phyloP scores from a whole-genome alignment of 2,888 invertebrate species.

The Tenthredo notha region DNA sequence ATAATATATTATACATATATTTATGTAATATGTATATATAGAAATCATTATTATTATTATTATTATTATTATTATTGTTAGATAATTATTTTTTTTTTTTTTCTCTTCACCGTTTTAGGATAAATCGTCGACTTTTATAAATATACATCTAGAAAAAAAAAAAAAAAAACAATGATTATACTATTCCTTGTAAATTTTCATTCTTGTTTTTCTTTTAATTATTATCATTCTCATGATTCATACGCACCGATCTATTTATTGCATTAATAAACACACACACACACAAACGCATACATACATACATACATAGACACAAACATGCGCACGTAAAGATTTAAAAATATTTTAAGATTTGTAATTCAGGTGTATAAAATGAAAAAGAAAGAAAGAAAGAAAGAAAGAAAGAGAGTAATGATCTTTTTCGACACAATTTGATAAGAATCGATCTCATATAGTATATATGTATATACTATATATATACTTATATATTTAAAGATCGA shows the following conservation, averaged over 20 bases:
- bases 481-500: not conserved
- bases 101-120: not conserved
- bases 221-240: not conserved
- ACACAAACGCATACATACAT: not conserved
- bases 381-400: too few relatives aligned
- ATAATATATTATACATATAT: too few relatives aligned
- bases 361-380: not conserved
- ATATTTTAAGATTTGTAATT: not conserved
- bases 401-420: not conserved
- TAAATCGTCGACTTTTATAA: not conserved
- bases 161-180: too few relatives aligned
- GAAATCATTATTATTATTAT: too few relatives aligned
- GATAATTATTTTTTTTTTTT: not conserved
- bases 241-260: constrained; percentile 29
- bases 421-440: not conserved
- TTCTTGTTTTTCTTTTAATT: not conserved
- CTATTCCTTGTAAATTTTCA: not conserved
- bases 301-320: not conserved
- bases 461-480: too few relatives aligned
- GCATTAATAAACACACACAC: not conserved
- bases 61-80: not conserved
- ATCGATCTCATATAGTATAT: not conserved
- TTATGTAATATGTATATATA: not conserved
- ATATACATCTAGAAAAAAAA: not conserved
- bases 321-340: not conserved